Conservation (phyloP, 2,113 vertebrate species). For the Coreoperca whiteheadi region DNA sequence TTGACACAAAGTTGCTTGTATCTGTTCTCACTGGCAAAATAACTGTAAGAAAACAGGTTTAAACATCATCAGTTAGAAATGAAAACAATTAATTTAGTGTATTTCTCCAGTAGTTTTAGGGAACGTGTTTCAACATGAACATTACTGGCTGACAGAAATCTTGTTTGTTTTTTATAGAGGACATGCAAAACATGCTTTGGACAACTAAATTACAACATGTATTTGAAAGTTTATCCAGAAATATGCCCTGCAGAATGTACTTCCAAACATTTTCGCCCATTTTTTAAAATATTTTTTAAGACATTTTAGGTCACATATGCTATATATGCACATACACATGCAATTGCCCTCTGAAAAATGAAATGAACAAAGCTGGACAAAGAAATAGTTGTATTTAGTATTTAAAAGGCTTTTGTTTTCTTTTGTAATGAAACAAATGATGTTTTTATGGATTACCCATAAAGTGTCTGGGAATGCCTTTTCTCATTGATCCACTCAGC, state of each 20-base stretch:
- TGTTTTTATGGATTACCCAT: slow-evolving; percentile 82
- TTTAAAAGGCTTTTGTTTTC: background rate
- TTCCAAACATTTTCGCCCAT: background rate
- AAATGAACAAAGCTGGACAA: background rate
- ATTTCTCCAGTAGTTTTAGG: background rate
- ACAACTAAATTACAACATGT: background rate
- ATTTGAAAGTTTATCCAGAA: background rate
- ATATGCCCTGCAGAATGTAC: too few species aligned
- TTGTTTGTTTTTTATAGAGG: slow-evolving; percentile 8
- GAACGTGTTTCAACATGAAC: background rate
- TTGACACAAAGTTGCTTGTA: slow-evolving; percentile 83
- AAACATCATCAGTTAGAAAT: background rate
- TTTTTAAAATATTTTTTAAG: background rate
- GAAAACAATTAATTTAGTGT: background rate
- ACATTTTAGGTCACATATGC: background rate
- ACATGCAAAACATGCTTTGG: background rate
- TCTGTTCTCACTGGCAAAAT: slow-evolving; percentile 82
- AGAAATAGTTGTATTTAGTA: background rate
- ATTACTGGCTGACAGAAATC: background rate
- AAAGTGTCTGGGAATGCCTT: slow-evolving; percentile 80
- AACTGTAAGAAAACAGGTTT: slow-evolving; percentile 45
- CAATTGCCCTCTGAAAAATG: background rate
- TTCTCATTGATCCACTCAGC: slow-evolving; percentile 70
- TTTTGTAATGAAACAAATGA: background rate
- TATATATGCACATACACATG: too few species aligned